A percentile compares a stretch with the other conserved stretches of the same genome.
Evolutionary conservation across 2,888 invertebrate species (phyloP).

Genomic region (Nipponacmea schrenckii): DNA sequence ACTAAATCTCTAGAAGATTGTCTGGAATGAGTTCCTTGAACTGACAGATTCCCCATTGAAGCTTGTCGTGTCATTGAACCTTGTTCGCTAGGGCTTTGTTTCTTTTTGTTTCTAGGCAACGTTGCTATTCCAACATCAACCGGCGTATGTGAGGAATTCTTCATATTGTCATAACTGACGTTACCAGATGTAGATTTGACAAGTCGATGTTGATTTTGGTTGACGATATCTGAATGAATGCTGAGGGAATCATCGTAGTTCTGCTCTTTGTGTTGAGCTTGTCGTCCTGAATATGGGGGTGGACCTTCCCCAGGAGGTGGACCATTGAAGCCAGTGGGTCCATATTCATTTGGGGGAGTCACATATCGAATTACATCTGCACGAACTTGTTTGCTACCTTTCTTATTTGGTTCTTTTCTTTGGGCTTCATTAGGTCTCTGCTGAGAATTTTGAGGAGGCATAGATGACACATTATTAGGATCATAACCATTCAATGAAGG

Average conservation of each 20-base stretch:
- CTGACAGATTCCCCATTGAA: conserved; percentile 19
- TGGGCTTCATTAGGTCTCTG: conserved; percentile 41
- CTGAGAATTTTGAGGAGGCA: conserved; percentile 20
- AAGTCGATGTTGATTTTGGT: conserved; percentile 28
- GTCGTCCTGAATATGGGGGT: conserved; percentile 34
- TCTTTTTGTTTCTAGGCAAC: conserved; percentile 53
- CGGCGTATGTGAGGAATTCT: conserved; percentile 46
- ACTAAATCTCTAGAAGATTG: conserved; percentile 7
- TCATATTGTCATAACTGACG: conserved; percentile 44
- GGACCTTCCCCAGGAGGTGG: conserved; percentile 20
- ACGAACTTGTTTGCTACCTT: conserved; percentile 44
- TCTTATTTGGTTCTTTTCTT: conserved; percentile 57
- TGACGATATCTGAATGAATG: conserved; percentile 34
- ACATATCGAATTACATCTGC: conserved; percentile 59
- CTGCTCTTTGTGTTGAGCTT: conserved; percentile 36
- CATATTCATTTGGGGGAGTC: neutral
- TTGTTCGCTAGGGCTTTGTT: conserved; percentile 9
- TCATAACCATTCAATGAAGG: conserved; percentile 47
- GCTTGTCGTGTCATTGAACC: conserved; percentile 14
- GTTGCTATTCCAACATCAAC: conserved; percentile 60
- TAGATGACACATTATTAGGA: conserved; percentile 38
- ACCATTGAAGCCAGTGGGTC: neutral
- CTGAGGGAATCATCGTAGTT: conserved; percentile 43
- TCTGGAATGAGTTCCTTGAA: neutral
- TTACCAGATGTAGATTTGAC: conserved; percentile 37